phyloP scores from a whole-genome alignment of 2,797 vertebrate species.

The Ptychadena robeensis region DNA sequence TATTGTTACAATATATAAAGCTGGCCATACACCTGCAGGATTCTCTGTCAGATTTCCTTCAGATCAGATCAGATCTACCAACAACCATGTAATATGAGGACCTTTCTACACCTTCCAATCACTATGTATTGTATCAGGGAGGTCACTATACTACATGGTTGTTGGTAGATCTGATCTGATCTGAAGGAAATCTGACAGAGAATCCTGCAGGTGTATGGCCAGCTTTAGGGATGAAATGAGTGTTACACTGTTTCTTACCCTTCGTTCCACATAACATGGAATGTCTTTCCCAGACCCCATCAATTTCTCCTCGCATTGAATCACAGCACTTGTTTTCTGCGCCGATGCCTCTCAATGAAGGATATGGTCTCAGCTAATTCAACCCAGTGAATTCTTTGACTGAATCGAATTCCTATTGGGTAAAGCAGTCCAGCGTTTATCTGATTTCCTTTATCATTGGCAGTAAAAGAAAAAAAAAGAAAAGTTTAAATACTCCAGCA shows the following conservation, averaged over 20 bases:
- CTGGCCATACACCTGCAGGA: no score
- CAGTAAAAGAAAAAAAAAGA: slow-evolving; percentile 34
- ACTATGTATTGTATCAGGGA: no score
- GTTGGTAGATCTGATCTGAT: no score
- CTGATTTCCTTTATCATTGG: slow-evolving; percentile 54
- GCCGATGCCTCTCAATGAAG: slow-evolving; percentile 5
- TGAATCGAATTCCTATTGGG: slow-evolving; percentile 24
- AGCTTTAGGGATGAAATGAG: neutral
- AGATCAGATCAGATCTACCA: no score
- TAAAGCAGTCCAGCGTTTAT: slow-evolving; percentile 29
- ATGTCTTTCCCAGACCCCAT: neutral
- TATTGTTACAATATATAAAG: no score
- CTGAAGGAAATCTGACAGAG: no score
- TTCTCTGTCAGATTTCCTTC: no score
- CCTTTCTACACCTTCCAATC: no score
- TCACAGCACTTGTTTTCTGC: neutral
- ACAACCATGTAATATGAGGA: no score
- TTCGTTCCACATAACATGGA: neutral
- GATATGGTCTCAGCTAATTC: slow-evolving; percentile 17
- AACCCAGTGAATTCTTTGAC: neutral
- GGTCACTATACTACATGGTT: no score
- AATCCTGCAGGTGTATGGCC: no score
- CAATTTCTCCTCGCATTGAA: neutral
- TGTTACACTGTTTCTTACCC: neutral
- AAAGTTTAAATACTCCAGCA: slow-evolving; percentile 63